Conservation (phyloP, 1,140 invertebrate genomes). For the Solen grandis region DNA sequence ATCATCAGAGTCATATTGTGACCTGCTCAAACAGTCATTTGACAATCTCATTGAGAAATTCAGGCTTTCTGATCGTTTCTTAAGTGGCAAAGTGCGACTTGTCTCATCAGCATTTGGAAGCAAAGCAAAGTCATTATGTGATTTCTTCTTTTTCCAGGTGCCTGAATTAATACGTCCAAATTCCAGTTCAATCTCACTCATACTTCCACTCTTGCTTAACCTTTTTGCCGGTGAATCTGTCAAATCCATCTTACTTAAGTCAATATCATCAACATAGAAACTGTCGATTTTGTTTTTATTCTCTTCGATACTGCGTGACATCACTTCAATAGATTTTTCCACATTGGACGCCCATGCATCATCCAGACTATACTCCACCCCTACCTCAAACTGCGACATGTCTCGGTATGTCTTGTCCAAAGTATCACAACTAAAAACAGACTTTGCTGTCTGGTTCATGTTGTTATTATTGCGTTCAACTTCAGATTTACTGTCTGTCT, state of each 20-base stretch:
- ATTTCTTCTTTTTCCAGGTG: slow-evolving; percentile 74
- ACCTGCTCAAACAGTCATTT: slow-evolving; percentile 21
- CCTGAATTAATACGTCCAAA: slow-evolving; percentile 64
- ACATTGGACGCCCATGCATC: slow-evolving; percentile 53
- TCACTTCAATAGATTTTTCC: slow-evolving; percentile 48
- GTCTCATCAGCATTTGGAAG: slow-evolving; percentile 76
- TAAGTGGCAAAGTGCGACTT: slow-evolving; percentile 64
- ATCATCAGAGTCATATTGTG: slow-evolving; percentile 70
- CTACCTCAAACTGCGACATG: slow-evolving; percentile 41
- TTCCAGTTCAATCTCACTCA: slow-evolving; percentile 48
- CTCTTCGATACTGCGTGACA: slow-evolving; percentile 50
- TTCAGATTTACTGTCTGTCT: background rate
- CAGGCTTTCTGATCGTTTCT: slow-evolving; percentile 51
- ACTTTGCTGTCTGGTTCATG: background rate
- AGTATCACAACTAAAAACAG: slow-evolving; percentile 20
- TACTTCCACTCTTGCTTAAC: slow-evolving; percentile 47
- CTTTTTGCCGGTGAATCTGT: slow-evolving; percentile 41
- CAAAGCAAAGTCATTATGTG: slow-evolving; percentile 55
- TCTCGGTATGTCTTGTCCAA: slow-evolving; percentile 47
- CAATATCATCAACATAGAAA: slow-evolving; percentile 49
- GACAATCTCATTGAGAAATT: slow-evolving; percentile 18
- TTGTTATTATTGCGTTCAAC: no score
- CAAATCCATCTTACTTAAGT: slow-evolving; percentile 45
- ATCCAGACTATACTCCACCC: slow-evolving; percentile 50
- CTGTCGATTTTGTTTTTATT: slow-evolving; percentile 36